phyloP scores from a whole-genome alignment of 2,113 vertebrate genomes.

The Podocnemis expansa region DNA sequence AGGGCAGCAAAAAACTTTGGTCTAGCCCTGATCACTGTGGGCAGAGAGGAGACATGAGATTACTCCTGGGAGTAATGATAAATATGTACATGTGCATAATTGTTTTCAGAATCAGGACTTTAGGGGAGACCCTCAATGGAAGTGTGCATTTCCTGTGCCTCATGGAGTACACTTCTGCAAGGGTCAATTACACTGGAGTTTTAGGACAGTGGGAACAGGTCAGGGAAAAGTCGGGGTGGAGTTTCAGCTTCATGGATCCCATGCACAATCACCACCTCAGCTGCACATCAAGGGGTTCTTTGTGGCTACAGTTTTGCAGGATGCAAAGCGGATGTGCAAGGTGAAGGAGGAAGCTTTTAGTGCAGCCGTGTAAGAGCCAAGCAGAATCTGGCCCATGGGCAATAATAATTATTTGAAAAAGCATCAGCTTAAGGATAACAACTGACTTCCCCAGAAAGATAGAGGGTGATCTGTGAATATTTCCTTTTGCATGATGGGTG shows the following conservation, averaged over 20 bases:
- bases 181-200: accelerated
- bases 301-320: background rate
- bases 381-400: accelerated
- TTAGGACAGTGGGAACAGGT: background rate
- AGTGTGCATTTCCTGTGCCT: background rate
- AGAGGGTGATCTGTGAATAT: background rate
- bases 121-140: background rate
- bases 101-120: background rate
- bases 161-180: background rate
- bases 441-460: background rate
- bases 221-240: background rate
- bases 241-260: background rate
- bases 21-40: too few relatives aligned
- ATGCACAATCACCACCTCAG: accelerated
- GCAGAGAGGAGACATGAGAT: too few relatives aligned
- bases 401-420: background rate
- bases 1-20: too few relatives aligned
- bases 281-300: background rate
- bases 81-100: background rate
- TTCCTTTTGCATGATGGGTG: background rate
- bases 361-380: accelerated
- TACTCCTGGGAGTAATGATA: background rate
- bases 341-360: background rate
- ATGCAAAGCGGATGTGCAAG: too few relatives aligned
- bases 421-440: background rate